phyloP scores from a whole-genome alignment of 2,113 vertebrate species.

The Dissostichus mawsoni region DNA sequence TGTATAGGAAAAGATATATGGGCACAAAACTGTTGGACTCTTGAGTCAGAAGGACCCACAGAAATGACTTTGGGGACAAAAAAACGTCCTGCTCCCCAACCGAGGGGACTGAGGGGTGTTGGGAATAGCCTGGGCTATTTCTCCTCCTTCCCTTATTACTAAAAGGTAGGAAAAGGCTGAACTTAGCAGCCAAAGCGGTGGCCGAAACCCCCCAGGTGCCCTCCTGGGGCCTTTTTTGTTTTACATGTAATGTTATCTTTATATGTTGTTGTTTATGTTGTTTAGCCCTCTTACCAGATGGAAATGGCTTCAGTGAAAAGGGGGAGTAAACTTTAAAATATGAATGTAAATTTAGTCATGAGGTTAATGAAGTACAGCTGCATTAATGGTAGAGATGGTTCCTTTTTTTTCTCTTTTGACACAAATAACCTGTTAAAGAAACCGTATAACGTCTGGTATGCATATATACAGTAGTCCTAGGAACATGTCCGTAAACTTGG shows the following conservation, averaged over 20 bases:
- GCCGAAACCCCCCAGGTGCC: constrained; percentile 68
- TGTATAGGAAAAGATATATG: constrained; percentile 65
- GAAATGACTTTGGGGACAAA: constrained; percentile 48
- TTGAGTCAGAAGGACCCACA: constrained; percentile 62
- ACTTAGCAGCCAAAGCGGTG: constrained; percentile 68
- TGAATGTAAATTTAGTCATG: constrained; percentile 88
- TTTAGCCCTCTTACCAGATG: constrained; percentile 80
- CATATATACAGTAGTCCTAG: constrained; percentile 88
- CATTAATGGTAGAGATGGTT: constrained; percentile 82
- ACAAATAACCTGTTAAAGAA: constrained; percentile 84
- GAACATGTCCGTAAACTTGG: constrained; percentile 86
- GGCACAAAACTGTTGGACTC: constrained; percentile 69
- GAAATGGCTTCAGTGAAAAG: constrained; percentile 76
- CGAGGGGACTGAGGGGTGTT: constrained; percentile 35
- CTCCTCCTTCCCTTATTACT: constrained; percentile 59
- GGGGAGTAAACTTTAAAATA: constrained; percentile 80
- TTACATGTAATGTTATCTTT: constrained; percentile 75
- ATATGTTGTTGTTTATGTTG: constrained; percentile 81
- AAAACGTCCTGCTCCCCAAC: constrained; percentile 39
- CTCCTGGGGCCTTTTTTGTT: constrained; percentile 65
- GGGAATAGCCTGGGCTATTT: constrained; percentile 61
- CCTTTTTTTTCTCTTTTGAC: constrained; percentile 78
- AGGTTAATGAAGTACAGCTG: constrained; percentile 85
- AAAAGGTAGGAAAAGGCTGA: constrained; percentile 67
- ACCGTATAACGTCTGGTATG: constrained; percentile 85